Evolutionary conservation across 2,113 vertebrate species (phyloP).

Genomic region (Ptilonorhynchus violaceus): DNA sequence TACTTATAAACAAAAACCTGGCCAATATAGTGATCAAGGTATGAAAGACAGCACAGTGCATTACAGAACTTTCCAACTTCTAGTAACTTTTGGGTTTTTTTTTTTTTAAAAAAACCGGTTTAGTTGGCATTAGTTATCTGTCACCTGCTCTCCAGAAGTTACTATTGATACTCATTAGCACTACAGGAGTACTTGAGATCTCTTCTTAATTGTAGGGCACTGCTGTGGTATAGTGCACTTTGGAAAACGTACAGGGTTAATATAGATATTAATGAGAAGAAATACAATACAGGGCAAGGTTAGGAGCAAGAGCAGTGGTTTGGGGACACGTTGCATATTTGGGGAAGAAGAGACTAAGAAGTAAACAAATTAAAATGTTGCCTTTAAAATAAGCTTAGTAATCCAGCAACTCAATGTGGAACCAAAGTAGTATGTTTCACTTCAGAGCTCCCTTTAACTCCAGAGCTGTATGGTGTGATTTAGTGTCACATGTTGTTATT

Average conservation of each 20-base stretch:
- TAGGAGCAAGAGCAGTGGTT: not conserved
- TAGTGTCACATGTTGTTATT: not conserved
- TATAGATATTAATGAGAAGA: not conserved
- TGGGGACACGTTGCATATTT: not conserved
- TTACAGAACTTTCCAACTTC: not conserved
- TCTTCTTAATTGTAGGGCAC: not conserved
- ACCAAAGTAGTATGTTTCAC: not conserved
- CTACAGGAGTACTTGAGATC: not conserved
- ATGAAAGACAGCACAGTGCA: not conserved
- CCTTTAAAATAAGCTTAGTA: not conserved
- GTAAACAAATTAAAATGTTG: not conserved
- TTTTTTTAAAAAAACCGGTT: not conserved
- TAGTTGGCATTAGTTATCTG: not conserved
- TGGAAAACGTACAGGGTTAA: not conserved
- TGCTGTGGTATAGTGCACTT: not conserved
- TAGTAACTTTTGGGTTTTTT: not conserved
- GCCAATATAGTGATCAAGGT: not conserved
- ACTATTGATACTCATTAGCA: not conserved
- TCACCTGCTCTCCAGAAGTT: not conserved
- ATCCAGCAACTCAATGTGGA: not conserved
- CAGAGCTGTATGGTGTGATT: not conserved
- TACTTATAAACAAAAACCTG: not conserved
- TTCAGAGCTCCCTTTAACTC: not conserved
- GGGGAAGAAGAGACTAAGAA: not conserved
- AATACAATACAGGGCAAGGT: not conserved